Percentiles rank a stretch among this genome's conserved stretches.
Conservation (phyloP, 2,888 invertebrate species). For the Bombylius major region DNA sequence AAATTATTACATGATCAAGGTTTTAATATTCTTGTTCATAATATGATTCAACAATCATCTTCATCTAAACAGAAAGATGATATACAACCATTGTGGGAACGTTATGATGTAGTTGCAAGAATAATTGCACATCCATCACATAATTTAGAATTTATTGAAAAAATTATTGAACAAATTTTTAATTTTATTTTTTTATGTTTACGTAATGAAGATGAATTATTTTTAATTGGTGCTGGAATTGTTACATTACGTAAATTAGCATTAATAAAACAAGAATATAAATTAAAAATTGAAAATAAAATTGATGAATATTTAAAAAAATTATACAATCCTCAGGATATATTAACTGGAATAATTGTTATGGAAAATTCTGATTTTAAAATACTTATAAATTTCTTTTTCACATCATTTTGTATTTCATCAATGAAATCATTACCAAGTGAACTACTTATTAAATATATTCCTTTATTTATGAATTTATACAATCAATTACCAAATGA, state of each 20-base stretch:
- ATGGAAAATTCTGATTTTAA: conserved; percentile 26
- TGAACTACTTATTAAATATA: conserved; percentile 20
- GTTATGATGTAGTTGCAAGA: conserved; percentile 25
- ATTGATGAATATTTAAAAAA: conserved; percentile 18
- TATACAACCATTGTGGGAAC: conserved; percentile 18
- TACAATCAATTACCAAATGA: conserved; percentile 20
- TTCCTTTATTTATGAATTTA: conserved; percentile 26
- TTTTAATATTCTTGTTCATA: conserved; percentile 24
- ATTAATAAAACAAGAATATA: conserved; percentile 17
- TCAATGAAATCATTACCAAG: conserved; percentile 28
- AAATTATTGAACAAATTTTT: conserved; percentile 26
- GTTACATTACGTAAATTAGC: conserved; percentile 25
- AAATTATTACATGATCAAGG: conserved; percentile 23
- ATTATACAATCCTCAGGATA: conserved; percentile 20
- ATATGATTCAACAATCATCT: conserved; percentile 15
- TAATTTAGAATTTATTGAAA: conserved; percentile 19
- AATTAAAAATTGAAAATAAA: conserved; percentile 3
- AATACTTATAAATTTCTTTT: conserved; percentile 19
- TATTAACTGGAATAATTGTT: conserved; percentile 26
- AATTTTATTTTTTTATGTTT: conserved; percentile 21
- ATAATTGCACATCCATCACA: conserved; percentile 26
- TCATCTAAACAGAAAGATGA: conserved; percentile 8
- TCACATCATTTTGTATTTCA: conserved; percentile 29
- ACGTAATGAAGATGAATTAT: conserved; percentile 14
- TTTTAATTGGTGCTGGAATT: conserved; percentile 22